Conservation (phyloP, 1,140 invertebrate genomes). For the Nasonia longicornis region DNA sequence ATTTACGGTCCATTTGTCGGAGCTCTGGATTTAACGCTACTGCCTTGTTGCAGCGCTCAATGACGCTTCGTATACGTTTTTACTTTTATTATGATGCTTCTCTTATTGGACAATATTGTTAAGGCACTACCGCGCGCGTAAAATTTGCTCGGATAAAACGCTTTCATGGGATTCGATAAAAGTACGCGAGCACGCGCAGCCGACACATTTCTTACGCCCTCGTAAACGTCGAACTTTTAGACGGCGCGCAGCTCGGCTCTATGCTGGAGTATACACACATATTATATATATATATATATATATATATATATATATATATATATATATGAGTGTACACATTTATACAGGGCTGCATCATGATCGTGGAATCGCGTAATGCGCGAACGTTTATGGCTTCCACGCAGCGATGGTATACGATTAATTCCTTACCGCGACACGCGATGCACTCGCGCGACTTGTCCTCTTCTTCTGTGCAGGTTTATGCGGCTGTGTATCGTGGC, state of each 20-base stretch:
- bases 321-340: neutral
- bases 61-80: neutral
- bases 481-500: too few species aligned
- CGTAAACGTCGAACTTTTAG: neutral
- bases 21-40: slow-evolving; percentile 10
- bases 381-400: neutral
- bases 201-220: neutral
- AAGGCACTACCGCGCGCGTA: neutral
- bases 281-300: neutral
- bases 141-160: neutral
- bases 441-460: neutral
- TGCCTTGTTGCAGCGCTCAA: neutral
- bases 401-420: neutral
- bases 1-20: slow-evolving; percentile 3
- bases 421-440: neutral
- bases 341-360: too few species aligned
- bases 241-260: neutral
- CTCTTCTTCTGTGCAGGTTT: neutral
- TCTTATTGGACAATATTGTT: slow-evolving; percentile 1
- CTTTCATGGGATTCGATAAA: neutral
- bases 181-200: neutral
- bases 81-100: neutral
- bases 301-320: neutral
- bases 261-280: neutral
- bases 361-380: neutral